phyloP scores from a whole-genome alignment of 2,888 invertebrate species.

The Drosophila mimica region DNA sequence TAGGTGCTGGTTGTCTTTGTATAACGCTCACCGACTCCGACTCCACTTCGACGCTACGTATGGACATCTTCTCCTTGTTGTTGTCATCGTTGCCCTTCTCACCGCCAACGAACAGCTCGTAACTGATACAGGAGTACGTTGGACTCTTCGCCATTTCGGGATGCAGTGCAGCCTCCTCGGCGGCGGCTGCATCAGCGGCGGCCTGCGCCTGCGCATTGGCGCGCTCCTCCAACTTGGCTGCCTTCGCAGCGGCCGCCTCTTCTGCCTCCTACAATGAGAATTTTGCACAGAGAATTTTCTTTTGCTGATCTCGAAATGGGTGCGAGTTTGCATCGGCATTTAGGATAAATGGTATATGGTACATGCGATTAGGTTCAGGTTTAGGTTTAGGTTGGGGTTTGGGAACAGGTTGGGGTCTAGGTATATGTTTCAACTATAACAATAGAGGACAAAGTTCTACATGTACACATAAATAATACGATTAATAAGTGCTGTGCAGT shows the following conservation, averaged over 20 bases:
- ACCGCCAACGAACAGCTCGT: conserved; percentile 95
- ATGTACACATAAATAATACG: conserved; percentile 27
- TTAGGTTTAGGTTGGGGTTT: not conserved
- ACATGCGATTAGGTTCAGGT: conserved; percentile 1
- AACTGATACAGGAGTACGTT: conserved; percentile 96
- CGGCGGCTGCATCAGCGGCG: conserved; percentile 87
- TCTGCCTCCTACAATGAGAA: conserved; percentile 90
- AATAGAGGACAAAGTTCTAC: conserved; percentile 26
- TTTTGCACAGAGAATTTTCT: conserved; percentile 38
- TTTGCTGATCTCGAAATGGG: conserved; percentile 40
- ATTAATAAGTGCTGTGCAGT: conserved; percentile 61
- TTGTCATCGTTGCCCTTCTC: conserved; percentile 96
- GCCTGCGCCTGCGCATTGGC: conserved; percentile 86
- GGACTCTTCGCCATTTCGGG: conserved; percentile 93
- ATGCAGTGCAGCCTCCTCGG: conserved; percentile 86
- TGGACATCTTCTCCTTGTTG: conserved; percentile 95
- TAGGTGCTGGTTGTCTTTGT: conserved; percentile 86
- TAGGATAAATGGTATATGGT: conserved; percentile 6
- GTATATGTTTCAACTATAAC: conserved; percentile 1
- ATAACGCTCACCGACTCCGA: conserved; percentile 96
- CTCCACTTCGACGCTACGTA: conserved; percentile 94
- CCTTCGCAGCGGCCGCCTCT: conserved; percentile 89
- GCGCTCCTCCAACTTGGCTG: conserved; percentile 85
- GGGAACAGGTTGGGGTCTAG: not conserved
- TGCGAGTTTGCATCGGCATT: conserved; percentile 40